phyloP scores from a whole-genome alignment of 2,797 vertebrate genomes.

The Florisuga fusca region DNA sequence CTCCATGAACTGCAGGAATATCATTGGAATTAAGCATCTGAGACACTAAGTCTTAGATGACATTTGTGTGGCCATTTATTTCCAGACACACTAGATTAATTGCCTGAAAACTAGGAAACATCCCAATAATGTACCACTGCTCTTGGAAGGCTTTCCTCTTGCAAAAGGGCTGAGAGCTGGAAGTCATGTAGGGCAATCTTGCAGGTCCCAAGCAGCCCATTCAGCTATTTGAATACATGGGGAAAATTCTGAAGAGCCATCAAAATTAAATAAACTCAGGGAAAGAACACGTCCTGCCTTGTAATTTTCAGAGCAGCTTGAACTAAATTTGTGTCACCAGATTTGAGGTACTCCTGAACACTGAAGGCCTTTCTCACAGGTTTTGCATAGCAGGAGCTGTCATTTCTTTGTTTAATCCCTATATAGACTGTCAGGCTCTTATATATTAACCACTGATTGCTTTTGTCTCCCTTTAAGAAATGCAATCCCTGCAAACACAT shows the following conservation, averaged over 20 bases:
- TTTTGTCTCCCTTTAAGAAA: slow-evolving; percentile 45
- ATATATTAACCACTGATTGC: background rate
- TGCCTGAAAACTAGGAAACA: background rate
- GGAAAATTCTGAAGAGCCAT: background rate
- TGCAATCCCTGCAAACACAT: background rate
- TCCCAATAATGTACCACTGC: no score
- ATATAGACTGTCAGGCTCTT: background rate
- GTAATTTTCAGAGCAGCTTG: background rate
- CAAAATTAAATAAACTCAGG: background rate
- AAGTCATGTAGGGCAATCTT: fast-evolving
- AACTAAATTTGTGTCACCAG: background rate
- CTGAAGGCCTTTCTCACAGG: background rate
- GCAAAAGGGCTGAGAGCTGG: background rate
- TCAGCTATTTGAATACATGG: background rate
- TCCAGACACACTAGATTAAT: background rate
- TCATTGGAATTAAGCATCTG: no score
- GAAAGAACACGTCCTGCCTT: background rate
- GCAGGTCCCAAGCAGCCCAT: background rate
- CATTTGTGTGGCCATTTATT: background rate
- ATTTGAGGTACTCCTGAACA: background rate
- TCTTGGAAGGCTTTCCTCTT: background rate
- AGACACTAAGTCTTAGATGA: background rate
- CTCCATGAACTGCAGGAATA: background rate
- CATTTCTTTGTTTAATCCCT: background rate
- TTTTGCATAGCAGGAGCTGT: background rate